Conservation (phyloP, 2,797 vertebrate species). For the Trematomus bernacchii region DNA sequence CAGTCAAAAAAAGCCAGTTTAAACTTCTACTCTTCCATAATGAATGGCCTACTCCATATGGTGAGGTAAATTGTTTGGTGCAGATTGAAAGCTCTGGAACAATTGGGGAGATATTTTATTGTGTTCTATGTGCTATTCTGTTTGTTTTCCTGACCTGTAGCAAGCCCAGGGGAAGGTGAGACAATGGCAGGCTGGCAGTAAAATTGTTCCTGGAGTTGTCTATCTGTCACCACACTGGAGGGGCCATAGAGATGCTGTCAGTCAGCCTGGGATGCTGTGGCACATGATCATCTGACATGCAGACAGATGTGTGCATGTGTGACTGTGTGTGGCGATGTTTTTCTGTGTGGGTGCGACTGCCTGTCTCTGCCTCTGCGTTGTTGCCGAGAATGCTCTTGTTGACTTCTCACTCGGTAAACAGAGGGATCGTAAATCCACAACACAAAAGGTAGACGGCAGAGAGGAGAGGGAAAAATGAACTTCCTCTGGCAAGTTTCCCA, state of each 20-base stretch:
- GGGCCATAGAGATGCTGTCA: constrained; percentile 61
- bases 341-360: constrained; percentile 51
- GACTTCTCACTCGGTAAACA: constrained; percentile 75
- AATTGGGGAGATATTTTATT: constrained; percentile 24
- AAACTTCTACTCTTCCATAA: not conserved
- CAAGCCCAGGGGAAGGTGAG: constrained; percentile 54
- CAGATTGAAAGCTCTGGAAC: not conserved
- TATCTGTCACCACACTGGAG: constrained; percentile 59
- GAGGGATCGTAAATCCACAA: constrained; percentile 68
- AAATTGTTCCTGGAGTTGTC: constrained; percentile 67
- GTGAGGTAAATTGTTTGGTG: not conserved
- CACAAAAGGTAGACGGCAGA: constrained; percentile 58
- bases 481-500: constrained; percentile 67
- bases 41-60: constrained; percentile 27
- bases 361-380: constrained; percentile 58
- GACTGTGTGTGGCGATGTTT: constrained; percentile 33
- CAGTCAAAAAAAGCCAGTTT: not conserved
- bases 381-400: constrained; percentile 60
- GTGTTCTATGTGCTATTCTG: constrained; percentile 1
- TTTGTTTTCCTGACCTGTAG: constrained; percentile 53
- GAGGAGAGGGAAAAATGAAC: constrained; percentile 51
- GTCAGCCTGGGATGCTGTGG: constrained; percentile 47
- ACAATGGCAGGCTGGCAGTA: constrained; percentile 63
- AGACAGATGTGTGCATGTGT: constrained; percentile 32
- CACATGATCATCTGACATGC: constrained; percentile 63